Percentiles rank a stretch among this genome's conserved stretches.
Conservation (phyloP, 1,140 invertebrate species). For the Aphidius gifuensis region DNA sequence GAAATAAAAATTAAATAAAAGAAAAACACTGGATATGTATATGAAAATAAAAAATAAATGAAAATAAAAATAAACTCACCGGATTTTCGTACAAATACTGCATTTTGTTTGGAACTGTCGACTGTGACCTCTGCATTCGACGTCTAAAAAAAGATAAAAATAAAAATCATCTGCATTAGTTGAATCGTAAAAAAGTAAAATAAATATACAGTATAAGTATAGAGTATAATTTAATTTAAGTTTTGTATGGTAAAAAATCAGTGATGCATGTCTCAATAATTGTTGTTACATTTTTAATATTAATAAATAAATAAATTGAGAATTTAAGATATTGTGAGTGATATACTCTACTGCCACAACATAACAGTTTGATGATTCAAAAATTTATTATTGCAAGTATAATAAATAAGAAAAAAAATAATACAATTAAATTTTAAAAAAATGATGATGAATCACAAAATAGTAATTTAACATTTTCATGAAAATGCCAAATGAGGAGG, state of each 20-base stretch:
- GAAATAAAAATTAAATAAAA: too few relatives aligned
- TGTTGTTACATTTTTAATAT: neutral
- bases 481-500: too few relatives aligned
- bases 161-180: neutral
- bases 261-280: neutral
- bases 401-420: too few relatives aligned
- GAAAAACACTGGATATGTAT: too few relatives aligned
- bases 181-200: neutral
- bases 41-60: too few relatives aligned
- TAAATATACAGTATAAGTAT: constrained; percentile 3
- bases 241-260: constrained; percentile 7
- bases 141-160: constrained; percentile 34
- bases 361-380: too few relatives aligned
- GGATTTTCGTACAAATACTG: constrained; percentile 37
- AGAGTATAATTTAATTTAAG: constrained; percentile 1
- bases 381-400: too few relatives aligned
- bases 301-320: neutral
- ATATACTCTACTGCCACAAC: neutral
- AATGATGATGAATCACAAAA: too few relatives aligned
- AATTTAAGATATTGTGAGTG: neutral
- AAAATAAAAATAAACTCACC: constrained; percentile 33
- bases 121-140: constrained; percentile 35
- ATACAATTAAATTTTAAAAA: too few relatives aligned
- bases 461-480: too few relatives aligned
- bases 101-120: constrained; percentile 36